phyloP scores from a whole-genome alignment of 2,797 vertebrate species.

The Microcaecilia unicolor region DNA sequence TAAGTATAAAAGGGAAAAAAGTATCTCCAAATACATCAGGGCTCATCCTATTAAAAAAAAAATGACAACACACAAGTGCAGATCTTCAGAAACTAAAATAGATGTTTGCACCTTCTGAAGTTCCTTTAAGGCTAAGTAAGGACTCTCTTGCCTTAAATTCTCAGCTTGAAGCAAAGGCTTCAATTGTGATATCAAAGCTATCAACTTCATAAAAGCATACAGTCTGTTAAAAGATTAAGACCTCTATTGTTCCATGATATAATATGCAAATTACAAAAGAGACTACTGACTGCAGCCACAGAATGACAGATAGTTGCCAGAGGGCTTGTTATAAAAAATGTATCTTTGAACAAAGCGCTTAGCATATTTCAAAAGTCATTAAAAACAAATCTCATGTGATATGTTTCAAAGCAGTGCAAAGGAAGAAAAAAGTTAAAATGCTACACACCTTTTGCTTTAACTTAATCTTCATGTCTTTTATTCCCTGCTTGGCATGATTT shows the following conservation, averaged over 20 bases:
- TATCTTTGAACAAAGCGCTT: conserved; percentile 73
- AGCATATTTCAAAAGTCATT: conserved; percentile 77
- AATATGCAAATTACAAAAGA: conserved; percentile 80
- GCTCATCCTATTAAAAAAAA: no score
- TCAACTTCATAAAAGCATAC: conserved; percentile 81
- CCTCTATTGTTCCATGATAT: conserved; percentile 70
- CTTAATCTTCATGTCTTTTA: conserved; percentile 84
- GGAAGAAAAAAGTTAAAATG: conserved; percentile 28
- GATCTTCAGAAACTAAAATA: conserved; percentile 12
- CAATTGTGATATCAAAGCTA: conserved; percentile 74
- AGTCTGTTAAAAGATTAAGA: conserved; percentile 71
- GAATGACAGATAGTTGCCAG: conserved; percentile 75
- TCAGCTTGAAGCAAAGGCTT: conserved; percentile 47
- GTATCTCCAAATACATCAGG: no score
- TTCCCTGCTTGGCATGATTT: conserved; percentile 84
- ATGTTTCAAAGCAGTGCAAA: conserved; percentile 50
- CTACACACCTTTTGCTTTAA: conserved; percentile 79
- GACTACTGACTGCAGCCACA: conserved; percentile 46
- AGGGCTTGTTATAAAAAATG: conserved; percentile 78
- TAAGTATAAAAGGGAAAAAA: no score
- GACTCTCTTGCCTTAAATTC: conserved; percentile 19
- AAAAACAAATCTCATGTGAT: conserved; percentile 55
- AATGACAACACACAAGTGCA: no score
- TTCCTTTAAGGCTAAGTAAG: conserved; percentile 16
- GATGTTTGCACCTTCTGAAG: conserved; percentile 25